phyloP scores from a whole-genome alignment of 37 sponge, comb jelly and placozoan genomes.

The Bolinopsis microptera region DNA sequence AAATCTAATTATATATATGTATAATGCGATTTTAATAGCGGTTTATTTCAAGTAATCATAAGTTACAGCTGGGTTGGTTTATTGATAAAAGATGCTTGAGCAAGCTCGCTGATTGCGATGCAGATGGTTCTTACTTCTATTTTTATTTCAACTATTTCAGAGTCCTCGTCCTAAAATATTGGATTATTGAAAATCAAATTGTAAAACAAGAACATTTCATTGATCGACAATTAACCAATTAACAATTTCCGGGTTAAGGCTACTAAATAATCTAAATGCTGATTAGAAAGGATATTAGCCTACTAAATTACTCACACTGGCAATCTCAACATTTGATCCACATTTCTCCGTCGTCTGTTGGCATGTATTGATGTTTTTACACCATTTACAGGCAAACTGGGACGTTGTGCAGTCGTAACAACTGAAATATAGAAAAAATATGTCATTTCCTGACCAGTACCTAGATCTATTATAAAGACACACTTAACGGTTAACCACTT shows the following conservation, averaged over 20 bases:
- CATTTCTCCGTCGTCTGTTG: background rate
- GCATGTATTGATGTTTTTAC: constrained; percentile 1
- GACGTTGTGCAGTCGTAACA: constrained; percentile 15
- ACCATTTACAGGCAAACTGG: background rate
- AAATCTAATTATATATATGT: no score
- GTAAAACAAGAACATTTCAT: background rate
- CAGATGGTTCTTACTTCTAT: background rate
- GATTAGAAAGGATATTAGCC: no score
- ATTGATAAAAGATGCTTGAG: background rate
- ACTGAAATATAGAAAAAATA: background rate
- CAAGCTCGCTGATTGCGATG: background rate
- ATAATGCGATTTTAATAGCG: no score
- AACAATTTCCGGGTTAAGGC: no score
- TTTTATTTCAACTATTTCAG: background rate
- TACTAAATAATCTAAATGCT: no score
- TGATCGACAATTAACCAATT: no score
- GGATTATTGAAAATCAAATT: background rate
- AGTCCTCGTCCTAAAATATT: background rate
- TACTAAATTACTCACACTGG: no score
- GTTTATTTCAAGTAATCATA: no score
- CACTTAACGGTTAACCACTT: no score
- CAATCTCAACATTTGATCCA: background rate
- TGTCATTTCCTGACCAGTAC: no score
- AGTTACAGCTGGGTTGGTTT: no score
- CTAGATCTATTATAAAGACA: no score